Evolutionary conservation across 2,888 invertebrate genomes (phyloP), one percentile per base, ranked within the genome.

Genomic region (Formica aserva): DNA sequence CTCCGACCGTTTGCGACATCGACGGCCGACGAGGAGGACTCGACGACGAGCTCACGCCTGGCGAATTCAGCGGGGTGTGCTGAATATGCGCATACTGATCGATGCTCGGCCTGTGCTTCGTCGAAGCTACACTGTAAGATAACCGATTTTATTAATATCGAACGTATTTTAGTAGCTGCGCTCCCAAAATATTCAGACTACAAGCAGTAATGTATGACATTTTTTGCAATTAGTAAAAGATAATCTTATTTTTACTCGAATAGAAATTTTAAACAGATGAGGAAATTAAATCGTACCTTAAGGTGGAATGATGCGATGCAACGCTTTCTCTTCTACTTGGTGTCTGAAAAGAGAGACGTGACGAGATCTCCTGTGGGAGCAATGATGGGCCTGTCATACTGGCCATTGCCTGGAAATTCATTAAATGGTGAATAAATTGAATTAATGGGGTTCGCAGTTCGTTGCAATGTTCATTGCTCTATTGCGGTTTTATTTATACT

Each of bases 21-120:
- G 95, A 95, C 29, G 95, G 92, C 15, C 94, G 93, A 67, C 94
- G 93, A 0, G 92, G 92, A 57, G 93, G 91, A 66, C 94, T 92
- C 35, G 93, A 90, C n/a, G 90, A 67, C n/a, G 88, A 85, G 1
- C 91, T 87, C 5, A 94, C 92, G 0, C 96, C 95, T 35, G 95
- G 95, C 29, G 94, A 95, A 8, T 95, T 81, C 32, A 92, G 89
- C 66, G 92, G 85, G 3, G 38, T 45, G 15, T 78, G 60, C 26
- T 87, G 88, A n/a, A 62, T 9, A 2, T 88, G 87, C 22, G 35
- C 52, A 38, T 80, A 77, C 18, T 90, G 83, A 18, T 90, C 89
- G 82, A 89, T 76, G 84, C 77, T 91, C 78, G 93, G 91, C 86
- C 95, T 94, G 67, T 95, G 95, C 80, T 94, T 94, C 35, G 93